These are phyloP conservation scores for Ptychodera flava DNA, from an alignment of 35 echinoderm and acorn worm species.

Conservation along the genomic window DNA sequence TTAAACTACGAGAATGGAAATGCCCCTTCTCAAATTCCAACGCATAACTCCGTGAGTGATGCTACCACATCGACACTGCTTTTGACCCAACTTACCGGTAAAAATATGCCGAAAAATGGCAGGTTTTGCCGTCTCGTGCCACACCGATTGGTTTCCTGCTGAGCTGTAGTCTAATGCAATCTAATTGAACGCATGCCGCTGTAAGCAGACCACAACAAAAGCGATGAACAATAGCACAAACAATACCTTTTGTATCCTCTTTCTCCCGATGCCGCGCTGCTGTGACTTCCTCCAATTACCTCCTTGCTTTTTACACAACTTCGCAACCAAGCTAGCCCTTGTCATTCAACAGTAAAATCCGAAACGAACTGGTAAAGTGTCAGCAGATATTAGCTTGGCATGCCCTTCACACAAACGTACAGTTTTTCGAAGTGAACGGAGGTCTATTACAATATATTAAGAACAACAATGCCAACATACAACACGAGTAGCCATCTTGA, in stretches of 20 bases:
- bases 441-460: not conserved
- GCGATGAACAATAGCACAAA: not conserved
- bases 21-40: not conserved
- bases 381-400: not conserved
- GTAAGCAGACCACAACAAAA: not conserved
- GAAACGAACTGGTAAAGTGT: not conserved
- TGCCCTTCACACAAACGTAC: not conserved
- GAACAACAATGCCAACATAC: not conserved
- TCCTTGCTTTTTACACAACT: not conserved
- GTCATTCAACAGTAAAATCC: not conserved
- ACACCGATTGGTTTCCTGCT: not conserved
- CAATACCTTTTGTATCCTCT: not conserved
- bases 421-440: not conserved
- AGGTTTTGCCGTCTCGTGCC: not conserved
- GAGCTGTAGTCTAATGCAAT: not conserved
- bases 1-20: not conserved
- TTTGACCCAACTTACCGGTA: not conserved
- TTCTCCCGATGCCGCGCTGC: not conserved
- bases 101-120: not conserved
- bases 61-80: not conserved
- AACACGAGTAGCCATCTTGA: not conserved
- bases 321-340: not conserved
- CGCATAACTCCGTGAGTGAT: not conserved
- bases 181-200: not conserved
- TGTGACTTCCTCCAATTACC: not conserved